These are phyloP conservation scores for Ooceraea biroi DNA, from an alignment of 1,140 invertebrate genomes.

Conservation along the genomic window DNA sequence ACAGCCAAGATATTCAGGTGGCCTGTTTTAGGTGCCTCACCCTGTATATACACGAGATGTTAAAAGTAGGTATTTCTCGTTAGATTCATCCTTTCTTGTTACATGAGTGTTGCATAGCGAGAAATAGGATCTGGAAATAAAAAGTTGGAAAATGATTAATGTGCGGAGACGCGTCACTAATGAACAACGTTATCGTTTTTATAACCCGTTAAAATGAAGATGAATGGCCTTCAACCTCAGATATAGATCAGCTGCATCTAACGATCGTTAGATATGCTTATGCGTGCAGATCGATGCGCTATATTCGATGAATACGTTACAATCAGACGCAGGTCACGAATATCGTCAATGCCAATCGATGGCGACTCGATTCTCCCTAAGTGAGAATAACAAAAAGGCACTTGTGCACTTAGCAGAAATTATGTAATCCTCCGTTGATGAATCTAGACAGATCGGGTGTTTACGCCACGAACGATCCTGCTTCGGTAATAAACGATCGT, in stretches of 20 bases:
- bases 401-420: background rate
- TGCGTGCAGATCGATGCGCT: background rate
- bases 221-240: slow-evolving; percentile 7
- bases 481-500: background rate
- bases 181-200: slow-evolving; percentile 35
- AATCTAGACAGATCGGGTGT: background rate
- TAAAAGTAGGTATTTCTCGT: slow-evolving; percentile 18
- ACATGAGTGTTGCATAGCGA: slow-evolving; percentile 5
- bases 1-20: too few species aligned
- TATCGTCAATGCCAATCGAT: slow-evolving; percentile 18
- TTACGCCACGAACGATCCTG: background rate
- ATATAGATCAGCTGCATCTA: background rate
- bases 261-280: slow-evolving; percentile 17
- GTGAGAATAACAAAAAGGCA: background rate
- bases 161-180: slow-evolving; percentile 23
- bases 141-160: slow-evolving; percentile 40
- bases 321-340: background rate
- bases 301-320: background rate
- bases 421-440: background rate
- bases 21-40: too few species aligned
- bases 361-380: background rate
- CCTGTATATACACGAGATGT: background rate
- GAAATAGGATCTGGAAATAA: background rate
- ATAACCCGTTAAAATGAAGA: slow-evolving; percentile 30
- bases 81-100: background rate